Percentiles rank a stretch among this genome's conserved stretches.
These are phyloP conservation scores for Ischnura elegans DNA, from an alignment of 2,888 invertebrate species.

Conservation along the genomic window DNA sequence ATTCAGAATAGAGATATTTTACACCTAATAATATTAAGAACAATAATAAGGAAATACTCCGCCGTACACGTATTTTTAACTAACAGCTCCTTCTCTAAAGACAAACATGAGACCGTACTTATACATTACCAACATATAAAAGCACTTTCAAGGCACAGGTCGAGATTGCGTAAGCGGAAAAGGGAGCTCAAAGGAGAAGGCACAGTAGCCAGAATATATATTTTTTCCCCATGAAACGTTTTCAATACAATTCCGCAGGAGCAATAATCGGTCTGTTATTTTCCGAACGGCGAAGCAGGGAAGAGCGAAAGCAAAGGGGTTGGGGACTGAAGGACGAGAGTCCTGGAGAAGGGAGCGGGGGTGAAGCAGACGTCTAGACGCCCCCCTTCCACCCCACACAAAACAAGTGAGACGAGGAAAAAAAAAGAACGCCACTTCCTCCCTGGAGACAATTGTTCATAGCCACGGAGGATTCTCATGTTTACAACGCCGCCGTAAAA, in stretches of 20 bases:
- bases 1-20: too few species aligned
- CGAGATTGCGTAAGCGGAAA: neutral
- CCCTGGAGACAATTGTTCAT: neutral
- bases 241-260: neutral
- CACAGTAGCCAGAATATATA: neutral
- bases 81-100: too few species aligned
- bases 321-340: neutral
- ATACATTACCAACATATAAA: too few species aligned
- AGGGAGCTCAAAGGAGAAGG: neutral
- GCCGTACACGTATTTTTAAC: too few species aligned
- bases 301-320: neutral
- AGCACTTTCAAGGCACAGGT: neutral
- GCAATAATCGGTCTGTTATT: neutral
- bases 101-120: too few species aligned
- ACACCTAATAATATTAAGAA: neutral
- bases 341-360: neutral
- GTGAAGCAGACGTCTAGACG: constrained; percentile 14
- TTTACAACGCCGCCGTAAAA: constrained; percentile 21
- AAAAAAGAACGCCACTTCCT: constrained; percentile 18
- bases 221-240: neutral
- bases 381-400: neutral
- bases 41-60: too few species aligned
- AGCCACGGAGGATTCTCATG: neutral
- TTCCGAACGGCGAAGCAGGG: neutral
- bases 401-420: neutral